Base-by-base conservation (phyloP, 2,113 vertebrate species). In the Athene noctua region DNA sequence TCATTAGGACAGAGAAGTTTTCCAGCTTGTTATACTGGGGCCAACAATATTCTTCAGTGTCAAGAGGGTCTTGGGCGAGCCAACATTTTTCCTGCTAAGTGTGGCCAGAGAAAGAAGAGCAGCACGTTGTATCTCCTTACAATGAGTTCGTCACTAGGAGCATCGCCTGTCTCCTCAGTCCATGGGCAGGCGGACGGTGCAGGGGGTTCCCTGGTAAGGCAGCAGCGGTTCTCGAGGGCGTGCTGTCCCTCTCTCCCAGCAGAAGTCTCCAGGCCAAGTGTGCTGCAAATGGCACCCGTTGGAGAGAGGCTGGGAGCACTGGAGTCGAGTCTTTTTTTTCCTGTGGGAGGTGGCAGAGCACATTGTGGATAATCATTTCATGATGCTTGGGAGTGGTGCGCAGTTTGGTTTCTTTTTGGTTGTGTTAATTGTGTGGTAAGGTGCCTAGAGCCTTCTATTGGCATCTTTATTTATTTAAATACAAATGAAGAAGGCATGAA, bases 381-480 rank as follows among this genome's bases (percentile, higher is more conserved):
- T 85, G 84, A 89, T 95, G 81, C 66, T 66, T 85, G 95, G 94
- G 94, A 96, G 94, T 75, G 85, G 81, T 65, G 36, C 7, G 8
- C 75, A 92, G 62, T 77, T 91, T 77, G 74, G 87, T 95, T 97
- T 94, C 73, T 88, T 87, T 92, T 75, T 94, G 59, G 81, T 86
- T 78, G 84, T 71, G 62, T 96, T 96, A 95, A 97, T 95, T 93
- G 89, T 91, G 91, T 90, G 78, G 87, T 94, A 91, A 94, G 91
- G 94, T 94, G 94, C 95, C 89, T 94, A 95, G n/a, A 94, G 91
- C 87, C 62, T 95, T 95, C 67, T 94, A 78, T 80, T 80, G 94
- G 78, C 89, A 83, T 92, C 71, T 97, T 96, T 95, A 91, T 94
- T 95, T 96, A 96, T 96, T 97, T 95, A 95, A 95, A 95, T 92